Conservation (phyloP, 2,797 vertebrate genomes). For the Vireo griseus region DNA sequence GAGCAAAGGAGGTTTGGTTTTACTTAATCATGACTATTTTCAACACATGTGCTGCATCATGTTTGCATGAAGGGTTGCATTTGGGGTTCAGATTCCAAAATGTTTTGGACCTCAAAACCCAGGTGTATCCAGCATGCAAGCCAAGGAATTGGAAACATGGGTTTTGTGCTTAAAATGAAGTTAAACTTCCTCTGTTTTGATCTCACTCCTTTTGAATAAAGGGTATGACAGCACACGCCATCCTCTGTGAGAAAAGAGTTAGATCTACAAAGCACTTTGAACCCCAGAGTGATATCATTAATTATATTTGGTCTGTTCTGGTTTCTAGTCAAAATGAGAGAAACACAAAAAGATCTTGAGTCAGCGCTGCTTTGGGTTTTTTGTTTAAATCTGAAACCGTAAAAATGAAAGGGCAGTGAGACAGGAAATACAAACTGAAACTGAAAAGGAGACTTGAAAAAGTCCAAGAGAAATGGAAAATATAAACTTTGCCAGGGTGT, state of each 20-base stretch:
- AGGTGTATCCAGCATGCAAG: background rate
- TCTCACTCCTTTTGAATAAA: background rate
- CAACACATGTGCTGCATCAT: background rate
- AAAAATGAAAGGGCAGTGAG: background rate
- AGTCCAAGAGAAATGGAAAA: background rate
- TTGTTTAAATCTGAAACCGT: background rate
- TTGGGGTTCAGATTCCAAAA: background rate
- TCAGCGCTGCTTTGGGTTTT: background rate
- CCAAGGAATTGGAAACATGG: background rate
- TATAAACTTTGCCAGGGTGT: background rate
- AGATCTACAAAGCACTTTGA: background rate
- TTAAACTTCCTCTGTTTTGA: background rate
- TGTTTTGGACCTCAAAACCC: background rate
- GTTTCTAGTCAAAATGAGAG: background rate
- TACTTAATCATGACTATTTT: background rate
- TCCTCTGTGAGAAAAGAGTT: background rate
- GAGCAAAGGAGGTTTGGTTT: background rate
- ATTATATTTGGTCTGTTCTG: background rate
- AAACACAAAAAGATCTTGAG: background rate
- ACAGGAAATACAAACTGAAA: slow-evolving; percentile 35
- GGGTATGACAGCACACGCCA: background rate
- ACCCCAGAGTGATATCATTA: background rate
- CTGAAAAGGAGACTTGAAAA: background rate
- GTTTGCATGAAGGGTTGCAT: background rate
- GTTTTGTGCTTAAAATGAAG: background rate